Percentiles rank a stretch among this genome's conserved stretches.
phyloP scores from a whole-genome alignment of 1,140 invertebrate genomes.

The Cepaea nemoralis region DNA sequence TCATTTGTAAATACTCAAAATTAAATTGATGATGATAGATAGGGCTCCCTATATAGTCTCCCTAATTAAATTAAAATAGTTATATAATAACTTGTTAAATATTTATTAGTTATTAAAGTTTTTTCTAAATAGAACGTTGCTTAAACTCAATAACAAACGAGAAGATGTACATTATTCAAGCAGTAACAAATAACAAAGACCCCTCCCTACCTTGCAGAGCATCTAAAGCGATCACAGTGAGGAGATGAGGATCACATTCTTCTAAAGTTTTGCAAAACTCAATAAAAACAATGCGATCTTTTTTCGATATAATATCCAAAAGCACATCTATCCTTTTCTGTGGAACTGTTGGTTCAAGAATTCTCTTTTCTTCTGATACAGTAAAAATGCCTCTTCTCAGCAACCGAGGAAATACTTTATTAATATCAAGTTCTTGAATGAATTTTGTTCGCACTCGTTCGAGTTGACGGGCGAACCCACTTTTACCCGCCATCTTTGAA shows the following conservation, averaged over 20 bases:
- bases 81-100: too few species aligned
- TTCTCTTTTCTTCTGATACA: constrained; percentile 54
- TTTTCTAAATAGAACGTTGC: too few species aligned
- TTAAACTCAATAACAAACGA: too few species aligned
- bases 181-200: not conserved
- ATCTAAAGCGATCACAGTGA: constrained; percentile 46
- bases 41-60: too few species aligned
- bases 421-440: constrained; percentile 62
- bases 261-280: constrained; percentile 63
- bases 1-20: too few species aligned
- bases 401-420: constrained; percentile 56
- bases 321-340: constrained; percentile 53
- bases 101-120: too few species aligned
- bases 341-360: constrained; percentile 45
- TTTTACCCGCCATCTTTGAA: constrained; percentile 63
- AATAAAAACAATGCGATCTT: constrained; percentile 60
- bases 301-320: constrained; percentile 60
- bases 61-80: not conserved
- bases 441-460: constrained; percentile 55
- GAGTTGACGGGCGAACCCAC: constrained; percentile 55
- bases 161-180: too few species aligned
- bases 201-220: not conserved
- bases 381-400: constrained; percentile 57
- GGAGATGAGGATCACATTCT: constrained; percentile 53
- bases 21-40: too few species aligned